Percentiles rank a stretch among this genome's conserved stretches.
These are phyloP conservation scores for Lithosia quadra DNA, from an alignment of 2,888 invertebrate species.

Conservation along the genomic window DNA sequence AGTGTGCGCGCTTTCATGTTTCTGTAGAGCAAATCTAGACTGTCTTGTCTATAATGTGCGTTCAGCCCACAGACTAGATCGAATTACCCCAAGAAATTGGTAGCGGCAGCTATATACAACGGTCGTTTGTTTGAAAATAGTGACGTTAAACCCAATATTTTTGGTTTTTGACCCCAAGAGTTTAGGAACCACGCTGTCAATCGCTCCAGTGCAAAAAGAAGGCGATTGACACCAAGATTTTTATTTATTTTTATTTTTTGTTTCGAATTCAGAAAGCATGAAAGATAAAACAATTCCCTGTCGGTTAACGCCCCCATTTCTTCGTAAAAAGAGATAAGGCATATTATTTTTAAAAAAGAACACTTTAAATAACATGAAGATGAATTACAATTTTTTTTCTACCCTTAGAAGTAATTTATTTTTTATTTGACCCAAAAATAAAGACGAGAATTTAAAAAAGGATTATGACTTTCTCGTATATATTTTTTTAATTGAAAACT, in stretches of 20 bases:
- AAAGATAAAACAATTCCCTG: no score
- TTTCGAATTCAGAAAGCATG: no score
- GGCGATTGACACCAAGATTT: no score
- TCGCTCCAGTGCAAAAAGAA: no score
- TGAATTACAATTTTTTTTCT: neutral
- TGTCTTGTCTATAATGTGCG: no score
- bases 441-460: neutral
- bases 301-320: neutral
- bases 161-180: no score
- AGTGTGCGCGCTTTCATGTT: no score
- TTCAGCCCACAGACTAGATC: no score
- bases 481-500: no score
- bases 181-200: no score
- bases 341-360: no score
- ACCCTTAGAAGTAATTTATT: neutral
- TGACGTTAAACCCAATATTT: neutral
- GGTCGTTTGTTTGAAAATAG: neutral
- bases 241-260: neutral
- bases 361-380: neutral
- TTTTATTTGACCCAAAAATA: neutral
- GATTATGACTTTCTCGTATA: neutral
- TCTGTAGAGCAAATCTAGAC: no score
- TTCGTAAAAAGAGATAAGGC: neutral
- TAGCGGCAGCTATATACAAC: neutral
- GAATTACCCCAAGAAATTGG: neutral